phyloP scores from a whole-genome alignment of 2,113 vertebrate species.

The Nesoenas mayeri region DNA sequence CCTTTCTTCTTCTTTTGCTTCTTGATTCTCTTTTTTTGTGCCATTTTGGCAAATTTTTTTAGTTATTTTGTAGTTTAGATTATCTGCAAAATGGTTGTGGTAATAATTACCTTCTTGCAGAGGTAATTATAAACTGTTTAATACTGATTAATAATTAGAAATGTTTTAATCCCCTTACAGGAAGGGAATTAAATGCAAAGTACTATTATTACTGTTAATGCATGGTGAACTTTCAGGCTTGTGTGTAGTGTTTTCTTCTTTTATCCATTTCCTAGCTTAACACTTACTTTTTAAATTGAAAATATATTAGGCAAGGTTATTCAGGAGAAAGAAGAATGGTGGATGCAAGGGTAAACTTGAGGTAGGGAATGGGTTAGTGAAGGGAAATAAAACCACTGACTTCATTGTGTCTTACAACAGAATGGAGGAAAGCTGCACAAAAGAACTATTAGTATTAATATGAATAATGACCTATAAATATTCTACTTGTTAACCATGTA shows the following conservation, averaged over 20 bases:
- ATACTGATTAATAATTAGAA: slow-evolving; percentile 63
- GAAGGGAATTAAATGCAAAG: slow-evolving; percentile 54
- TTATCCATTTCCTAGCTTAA: slow-evolving; percentile 25
- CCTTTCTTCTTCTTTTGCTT: background rate
- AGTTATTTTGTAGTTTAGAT: slow-evolving; percentile 16
- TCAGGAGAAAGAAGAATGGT: slow-evolving; percentile 10
- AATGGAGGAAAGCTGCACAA: slow-evolving; percentile 3
- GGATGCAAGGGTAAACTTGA: background rate
- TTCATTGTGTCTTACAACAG: slow-evolving; percentile 16
- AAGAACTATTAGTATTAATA: slow-evolving; percentile 45
- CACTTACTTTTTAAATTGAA: slow-evolving; percentile 16
- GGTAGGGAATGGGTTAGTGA: background rate
- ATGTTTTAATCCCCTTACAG: slow-evolving; percentile 56
- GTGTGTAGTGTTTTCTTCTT: slow-evolving; percentile 4
- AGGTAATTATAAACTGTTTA: slow-evolving; percentile 57
- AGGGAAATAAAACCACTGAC: background rate
- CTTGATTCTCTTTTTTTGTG: background rate
- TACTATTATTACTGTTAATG: slow-evolving; percentile 42
- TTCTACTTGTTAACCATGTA: slow-evolving; percentile 52
- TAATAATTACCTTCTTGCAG: slow-evolving; percentile 51
- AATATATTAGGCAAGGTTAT: slow-evolving; percentile 34
- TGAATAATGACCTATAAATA: slow-evolving; percentile 67
- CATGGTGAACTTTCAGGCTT: slow-evolving; percentile 31
- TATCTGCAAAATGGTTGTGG: slow-evolving; percentile 25
- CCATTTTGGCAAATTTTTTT: background rate